These are phyloP conservation scores for Nibea albiflora DNA, from an alignment of 2,113 vertebrate species.

Conservation along the genomic window DNA sequence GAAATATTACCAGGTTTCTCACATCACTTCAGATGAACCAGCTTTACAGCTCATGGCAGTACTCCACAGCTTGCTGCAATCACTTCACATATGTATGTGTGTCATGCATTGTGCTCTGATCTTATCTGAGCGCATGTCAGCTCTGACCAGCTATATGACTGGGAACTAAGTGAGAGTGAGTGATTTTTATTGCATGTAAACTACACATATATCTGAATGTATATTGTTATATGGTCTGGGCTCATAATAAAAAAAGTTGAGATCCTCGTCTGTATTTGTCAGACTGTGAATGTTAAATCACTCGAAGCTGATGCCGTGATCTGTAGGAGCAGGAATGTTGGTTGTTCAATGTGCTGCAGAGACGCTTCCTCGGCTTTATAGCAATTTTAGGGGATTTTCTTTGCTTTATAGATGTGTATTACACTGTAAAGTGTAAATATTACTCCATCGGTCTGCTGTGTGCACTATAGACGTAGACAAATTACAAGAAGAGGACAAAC, in stretches of 20 bases:
- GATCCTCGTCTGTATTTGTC: background rate
- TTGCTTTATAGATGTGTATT: background rate
- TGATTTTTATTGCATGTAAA: conserved; percentile 36
- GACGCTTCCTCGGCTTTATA: background rate
- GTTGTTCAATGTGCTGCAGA: background rate
- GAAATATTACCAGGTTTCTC: background rate
- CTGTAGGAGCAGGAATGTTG: background rate
- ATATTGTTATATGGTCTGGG: background rate
- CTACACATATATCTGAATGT: background rate
- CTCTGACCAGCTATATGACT: background rate
- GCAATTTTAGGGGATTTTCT: background rate
- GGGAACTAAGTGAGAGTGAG: background rate
- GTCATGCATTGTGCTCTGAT: conserved; percentile 9
- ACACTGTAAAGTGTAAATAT: background rate
- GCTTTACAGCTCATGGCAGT: background rate
- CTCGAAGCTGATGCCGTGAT: background rate
- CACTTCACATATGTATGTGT: background rate
- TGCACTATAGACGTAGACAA: background rate
- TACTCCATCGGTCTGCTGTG: background rate
- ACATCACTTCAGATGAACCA: conserved; percentile 6
- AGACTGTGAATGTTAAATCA: background rate
- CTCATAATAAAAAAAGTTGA: background rate
- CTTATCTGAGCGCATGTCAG: conserved; percentile 33
- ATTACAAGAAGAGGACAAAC: no score
- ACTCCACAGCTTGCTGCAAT: background rate